These are phyloP conservation scores for Zophobas morio DNA, from an alignment of 1,140 invertebrate genomes.

Conservation along the genomic window DNA sequence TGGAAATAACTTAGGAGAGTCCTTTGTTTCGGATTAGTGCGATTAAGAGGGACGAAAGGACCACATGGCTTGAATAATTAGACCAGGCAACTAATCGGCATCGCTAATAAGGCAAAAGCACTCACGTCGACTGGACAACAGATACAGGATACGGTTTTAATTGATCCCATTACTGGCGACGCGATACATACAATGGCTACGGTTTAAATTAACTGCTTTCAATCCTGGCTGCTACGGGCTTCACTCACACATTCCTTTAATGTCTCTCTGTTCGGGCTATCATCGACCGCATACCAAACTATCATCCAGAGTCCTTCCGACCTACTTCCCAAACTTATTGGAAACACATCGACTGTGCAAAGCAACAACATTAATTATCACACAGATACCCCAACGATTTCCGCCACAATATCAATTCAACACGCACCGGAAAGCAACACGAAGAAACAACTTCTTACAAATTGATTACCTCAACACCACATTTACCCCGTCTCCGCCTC, in stretches of 20 bases:
- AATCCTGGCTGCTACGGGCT: constrained; percentile 35
- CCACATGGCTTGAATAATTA: constrained; percentile 49
- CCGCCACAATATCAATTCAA: constrained; percentile 13
- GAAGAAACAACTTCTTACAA: too few species aligned
- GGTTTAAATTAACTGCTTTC: constrained; percentile 42
- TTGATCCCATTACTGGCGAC: constrained; percentile 34
- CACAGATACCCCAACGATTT: constrained; percentile 29
- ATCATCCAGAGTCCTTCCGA: constrained; percentile 37
- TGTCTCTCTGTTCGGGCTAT: constrained; percentile 31
- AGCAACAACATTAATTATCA: constrained; percentile 42
- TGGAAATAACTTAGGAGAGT: constrained; percentile 47
- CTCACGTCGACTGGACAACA: constrained; percentile 38
- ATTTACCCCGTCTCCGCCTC: too few species aligned
- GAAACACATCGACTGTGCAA: constrained; percentile 34
- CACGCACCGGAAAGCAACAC: background rate
- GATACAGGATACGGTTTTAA: constrained; percentile 41
- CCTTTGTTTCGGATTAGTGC: constrained; percentile 46
- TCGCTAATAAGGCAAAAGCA: constrained; percentile 47
- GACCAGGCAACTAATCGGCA: constrained; percentile 46
- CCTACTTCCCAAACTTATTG: constrained; percentile 41
- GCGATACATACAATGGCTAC: constrained; percentile 42
- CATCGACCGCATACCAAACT: constrained; percentile 39
- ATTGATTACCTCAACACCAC: too few species aligned
- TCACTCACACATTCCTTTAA: constrained; percentile 41
- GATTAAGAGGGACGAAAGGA: constrained; percentile 44